Evolutionary conservation across 64 coral and sea anemone genomes (phyloP).

Genomic region (Cladopsammia gracilis): DNA sequence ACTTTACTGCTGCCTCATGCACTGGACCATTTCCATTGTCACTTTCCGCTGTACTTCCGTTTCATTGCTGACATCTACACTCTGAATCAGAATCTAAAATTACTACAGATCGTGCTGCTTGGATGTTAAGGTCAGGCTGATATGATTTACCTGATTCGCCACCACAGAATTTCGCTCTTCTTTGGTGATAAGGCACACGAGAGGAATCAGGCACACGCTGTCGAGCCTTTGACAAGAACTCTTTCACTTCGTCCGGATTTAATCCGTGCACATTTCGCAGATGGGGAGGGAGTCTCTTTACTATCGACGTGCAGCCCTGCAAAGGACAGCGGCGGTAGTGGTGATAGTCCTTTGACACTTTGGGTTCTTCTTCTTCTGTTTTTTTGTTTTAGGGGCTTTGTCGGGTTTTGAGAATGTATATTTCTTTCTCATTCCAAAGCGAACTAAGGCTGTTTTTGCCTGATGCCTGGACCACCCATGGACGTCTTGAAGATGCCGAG

Average conservation of each 20-base stretch:
- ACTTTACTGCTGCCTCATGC: neutral
- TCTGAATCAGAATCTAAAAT: neutral
- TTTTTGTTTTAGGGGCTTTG: neutral
- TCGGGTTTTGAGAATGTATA: constrained; percentile 41
- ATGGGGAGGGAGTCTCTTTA: constrained; percentile 26
- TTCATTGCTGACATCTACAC: neutral
- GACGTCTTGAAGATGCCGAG: constrained; percentile 35
- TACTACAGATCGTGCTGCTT: neutral
- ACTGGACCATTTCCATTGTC: neutral
- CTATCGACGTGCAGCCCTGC: constrained; percentile 1
- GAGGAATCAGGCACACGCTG: constrained; percentile 12
- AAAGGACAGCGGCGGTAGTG: constrained; percentile 8
- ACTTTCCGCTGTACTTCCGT: neutral
- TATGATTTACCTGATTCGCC: neutral
- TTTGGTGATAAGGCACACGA: constrained; percentile 16
- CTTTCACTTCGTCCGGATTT: neutral
- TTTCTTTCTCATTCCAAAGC: constrained; percentile 41
- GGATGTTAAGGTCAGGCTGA: neutral
- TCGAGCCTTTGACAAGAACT: constrained; percentile 5
- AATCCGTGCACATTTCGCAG: constrained; percentile 14
- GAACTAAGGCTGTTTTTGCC: constrained; percentile 25
- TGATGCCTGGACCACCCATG: constrained; percentile 34
- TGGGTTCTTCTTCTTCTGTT: neutral
- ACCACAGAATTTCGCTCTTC: constrained; percentile 32
- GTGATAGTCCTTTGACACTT: constrained; percentile 1